Evolutionary conservation across 2,113 vertebrate genomes (phyloP).

Genomic region (Hemiscyllium ocellatum): DNA sequence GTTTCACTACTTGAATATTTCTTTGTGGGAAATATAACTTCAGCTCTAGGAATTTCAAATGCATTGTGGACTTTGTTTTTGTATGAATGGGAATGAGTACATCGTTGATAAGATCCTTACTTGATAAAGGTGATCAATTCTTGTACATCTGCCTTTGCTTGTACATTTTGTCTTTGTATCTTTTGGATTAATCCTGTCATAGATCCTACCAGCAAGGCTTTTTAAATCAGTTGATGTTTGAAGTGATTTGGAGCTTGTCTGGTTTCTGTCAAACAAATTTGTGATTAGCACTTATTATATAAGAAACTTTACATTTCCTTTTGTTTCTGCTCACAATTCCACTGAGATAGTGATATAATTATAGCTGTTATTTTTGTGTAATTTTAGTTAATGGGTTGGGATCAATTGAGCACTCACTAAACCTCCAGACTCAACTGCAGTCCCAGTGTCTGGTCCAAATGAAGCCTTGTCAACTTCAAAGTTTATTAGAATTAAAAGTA

Average conservation of each 20-base stretch:
- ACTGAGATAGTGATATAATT: not conserved
- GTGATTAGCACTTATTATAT: not conserved
- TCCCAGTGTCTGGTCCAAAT: not conserved
- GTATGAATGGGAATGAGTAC: not conserved
- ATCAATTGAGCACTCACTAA: not conserved
- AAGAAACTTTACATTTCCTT: not conserved
- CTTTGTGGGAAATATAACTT: not conserved
- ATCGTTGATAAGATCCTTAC: not conserved
- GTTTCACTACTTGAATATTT: not conserved
- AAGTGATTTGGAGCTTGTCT: not conserved
- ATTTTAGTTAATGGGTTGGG: not conserved
- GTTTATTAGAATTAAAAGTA: not conserved
- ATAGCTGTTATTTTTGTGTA: not conserved
- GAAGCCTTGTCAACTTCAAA: not conserved
- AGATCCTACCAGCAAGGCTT: not conserved
- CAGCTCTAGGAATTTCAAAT: not conserved
- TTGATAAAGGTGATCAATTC: not conserved
- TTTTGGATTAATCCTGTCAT: not conserved
- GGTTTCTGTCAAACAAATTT: not conserved
- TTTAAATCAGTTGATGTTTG: not conserved
- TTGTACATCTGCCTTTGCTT: not conserved
- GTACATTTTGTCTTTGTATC: too few species aligned
- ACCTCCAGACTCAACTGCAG: not conserved
- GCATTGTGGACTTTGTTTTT: not conserved
- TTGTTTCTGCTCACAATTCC: not conserved